Evolutionary conservation across 2,888 invertebrate genomes (phyloP).

Genomic region (Drosophila siamana): DNA sequence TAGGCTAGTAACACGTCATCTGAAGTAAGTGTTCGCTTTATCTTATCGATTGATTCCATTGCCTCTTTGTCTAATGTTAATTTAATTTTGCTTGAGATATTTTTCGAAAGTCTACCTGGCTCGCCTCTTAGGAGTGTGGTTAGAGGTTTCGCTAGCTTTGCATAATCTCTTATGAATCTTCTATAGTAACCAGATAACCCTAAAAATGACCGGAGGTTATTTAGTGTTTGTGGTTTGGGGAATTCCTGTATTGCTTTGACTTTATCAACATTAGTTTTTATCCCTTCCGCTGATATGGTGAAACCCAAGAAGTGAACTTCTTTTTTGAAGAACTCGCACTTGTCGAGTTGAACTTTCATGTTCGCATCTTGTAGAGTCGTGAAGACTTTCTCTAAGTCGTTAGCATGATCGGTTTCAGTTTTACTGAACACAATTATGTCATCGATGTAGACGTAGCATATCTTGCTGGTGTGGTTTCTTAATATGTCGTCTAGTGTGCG

Average conservation of each 20-base stretch:
- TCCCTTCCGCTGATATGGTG: neutral
- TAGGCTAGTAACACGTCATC: neutral
- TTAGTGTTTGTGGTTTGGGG: neutral
- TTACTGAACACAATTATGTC: too few relatives aligned
- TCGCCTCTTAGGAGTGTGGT: too few relatives aligned
- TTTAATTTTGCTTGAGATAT: neutral
- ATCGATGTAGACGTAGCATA: too few relatives aligned
- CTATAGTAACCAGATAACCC: neutral
- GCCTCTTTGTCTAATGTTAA: neutral
- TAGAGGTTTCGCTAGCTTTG: neutral
- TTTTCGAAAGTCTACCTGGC: too few relatives aligned
- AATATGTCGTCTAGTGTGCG: neutral
- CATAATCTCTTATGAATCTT: neutral
- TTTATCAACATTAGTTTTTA: neutral
- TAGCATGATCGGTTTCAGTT: too few relatives aligned
- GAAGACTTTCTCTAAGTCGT: too few relatives aligned
- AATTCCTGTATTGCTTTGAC: neutral
- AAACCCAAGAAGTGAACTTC: neutral
- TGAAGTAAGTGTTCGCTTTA: neutral
- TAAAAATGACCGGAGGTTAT: neutral
- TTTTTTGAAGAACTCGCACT: neutral
- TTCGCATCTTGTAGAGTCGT: constrained; percentile 1
- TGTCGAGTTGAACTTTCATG: neutral
- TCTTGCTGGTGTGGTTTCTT: constrained; percentile 1
- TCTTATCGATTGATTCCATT: too few relatives aligned